Evolutionary conservation across 2,888 invertebrate genomes (phyloP), one percentile per base, ranked within the genome.

Genomic region (Leptopilina drosophilae): DNA sequence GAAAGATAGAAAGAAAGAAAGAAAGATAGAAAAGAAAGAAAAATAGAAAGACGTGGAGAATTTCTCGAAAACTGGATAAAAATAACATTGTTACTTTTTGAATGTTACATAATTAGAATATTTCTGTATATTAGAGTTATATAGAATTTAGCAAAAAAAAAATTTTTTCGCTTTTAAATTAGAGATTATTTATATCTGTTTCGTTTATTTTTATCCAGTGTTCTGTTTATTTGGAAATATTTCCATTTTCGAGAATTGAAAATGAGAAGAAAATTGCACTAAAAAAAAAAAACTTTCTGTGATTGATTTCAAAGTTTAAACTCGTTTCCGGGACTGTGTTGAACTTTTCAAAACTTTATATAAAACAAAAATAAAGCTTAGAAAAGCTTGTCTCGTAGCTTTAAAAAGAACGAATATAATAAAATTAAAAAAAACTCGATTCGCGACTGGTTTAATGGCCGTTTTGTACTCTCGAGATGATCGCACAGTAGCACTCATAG

Each of bases 261-360:
- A 49, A 26, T 20, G 20, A 56, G 33, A 56, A 56, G 33, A 33
- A 33, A 73, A 73, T 56, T 56, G 26, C 26, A 56, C 56, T 56
- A 73, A 42, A 49, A 49, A 56, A 20, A 33, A 33, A 33, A 2
- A 33, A 33, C 56, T 56, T 73, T 73, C 73, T 73, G 73, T 73
- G 73, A 73, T 73, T 73, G 20, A 56, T 65, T 73, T 73, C 56
- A 53, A 73, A 73, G 56, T 49, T 69, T 7, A 56, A 73, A 73
- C 56, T 73, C 56, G 33, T n/a, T 53, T 40, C n/a, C 73, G 73
- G n/a, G 73, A 53, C 73, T 66, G 6, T 56, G 73, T 73, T 73
- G 73, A 53, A 56, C 56, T 73, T 73, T 26, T 53, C 53, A 73
- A 73, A 73, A 73, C 14, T 73, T 53, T 56, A 73, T 73, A 56